Conservation (phyloP, 2,113 vertebrate species). For the Daboia siamensis region DNA sequence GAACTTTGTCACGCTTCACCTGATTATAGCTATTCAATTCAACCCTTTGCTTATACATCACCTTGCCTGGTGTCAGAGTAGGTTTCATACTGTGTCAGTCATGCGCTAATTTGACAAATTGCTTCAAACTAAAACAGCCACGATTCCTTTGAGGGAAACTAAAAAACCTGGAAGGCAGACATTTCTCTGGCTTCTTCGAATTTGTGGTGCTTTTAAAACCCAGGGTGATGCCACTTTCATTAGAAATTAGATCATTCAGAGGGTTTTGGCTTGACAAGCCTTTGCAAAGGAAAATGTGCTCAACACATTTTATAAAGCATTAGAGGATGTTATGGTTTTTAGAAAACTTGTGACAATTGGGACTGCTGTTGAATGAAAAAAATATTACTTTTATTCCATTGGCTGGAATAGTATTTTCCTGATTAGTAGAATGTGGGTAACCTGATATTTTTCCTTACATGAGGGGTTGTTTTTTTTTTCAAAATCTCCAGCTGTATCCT, state of each 20-base stretch:
- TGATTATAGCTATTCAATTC: slow-evolving; percentile 62
- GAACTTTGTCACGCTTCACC: slow-evolving; percentile 57
- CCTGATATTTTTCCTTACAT: not conserved
- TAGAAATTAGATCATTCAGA: slow-evolving; percentile 33
- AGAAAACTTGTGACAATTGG: slow-evolving; percentile 15
- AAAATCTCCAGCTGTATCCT: not conserved
- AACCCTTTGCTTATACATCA: slow-evolving; percentile 59
- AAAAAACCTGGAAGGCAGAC: slow-evolving; percentile 47
- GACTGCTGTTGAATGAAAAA: slow-evolving; percentile 12
- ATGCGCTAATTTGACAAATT: slow-evolving; percentile 65
- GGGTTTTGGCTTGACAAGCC: slow-evolving; percentile 39
- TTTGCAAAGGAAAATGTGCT: slow-evolving; percentile 30
- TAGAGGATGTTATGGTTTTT: slow-evolving; percentile 30
- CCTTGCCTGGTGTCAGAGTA: slow-evolving; percentile 49
- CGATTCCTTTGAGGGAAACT: slow-evolving; percentile 58
- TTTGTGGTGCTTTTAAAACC: slow-evolving; percentile 32
- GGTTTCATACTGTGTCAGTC: slow-evolving; percentile 61
- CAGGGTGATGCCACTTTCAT: slow-evolving; percentile 25
- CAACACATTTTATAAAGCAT: slow-evolving; percentile 9
- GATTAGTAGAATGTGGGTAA: not conserved
- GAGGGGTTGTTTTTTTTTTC: not conserved
- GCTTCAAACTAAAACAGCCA: slow-evolving; percentile 60
- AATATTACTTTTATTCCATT: not conserved
- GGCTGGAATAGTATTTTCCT: not conserved
- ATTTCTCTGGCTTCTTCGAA: slow-evolving; percentile 36